Evolutionary conservation across 2,797 vertebrate genomes (phyloP), one percentile per base, ranked within the genome.

Genomic region (Micromesistius poutassou): DNA sequence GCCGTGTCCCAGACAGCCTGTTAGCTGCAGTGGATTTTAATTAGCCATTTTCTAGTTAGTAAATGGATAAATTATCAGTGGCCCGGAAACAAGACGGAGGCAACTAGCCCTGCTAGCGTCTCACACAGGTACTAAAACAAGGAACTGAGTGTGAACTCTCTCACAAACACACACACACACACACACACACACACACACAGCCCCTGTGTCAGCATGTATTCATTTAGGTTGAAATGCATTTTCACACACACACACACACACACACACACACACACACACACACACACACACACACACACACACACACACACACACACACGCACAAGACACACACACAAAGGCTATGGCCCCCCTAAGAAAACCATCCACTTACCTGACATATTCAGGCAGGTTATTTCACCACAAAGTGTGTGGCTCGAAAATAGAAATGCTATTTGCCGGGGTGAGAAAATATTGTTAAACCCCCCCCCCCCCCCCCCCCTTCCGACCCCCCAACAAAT

Each of bases 11-110:
- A 96, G 96, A 95, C 96, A 97, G 97, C 95, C 96, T 97, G 96
- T 98, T 97, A 96, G 96, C 91, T 96, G 96, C 97, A 98, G 96
- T 97, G 96, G 95, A 94, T 97, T 97, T 98, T 97, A 98, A 99
- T 98, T 96, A 97, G 95, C 95, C 96, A 96, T 97, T 98, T 98
- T 97, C 96, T 95, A 96, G 94, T 96, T 96, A 96, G 96, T 95
- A 96, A 97, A 97, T 89, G 95, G 96, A 95, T 95, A 96, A 97
- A 97, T 97, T 96, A 97, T 96, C 95, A 94, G 92, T 95, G 95
- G 94, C 93, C 93, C 94, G 77, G 96, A 97, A 96, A 96, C 95
- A 97, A 96, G 94, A 94, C 94, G 86, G 93, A 96, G 95, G 95
- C 94, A 95, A 96, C 94, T 92, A 94, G 93, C 91, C 93, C 92